Base-by-base conservation (phyloP, 1,140 invertebrate species). In the Pantala flavescens region DNA sequence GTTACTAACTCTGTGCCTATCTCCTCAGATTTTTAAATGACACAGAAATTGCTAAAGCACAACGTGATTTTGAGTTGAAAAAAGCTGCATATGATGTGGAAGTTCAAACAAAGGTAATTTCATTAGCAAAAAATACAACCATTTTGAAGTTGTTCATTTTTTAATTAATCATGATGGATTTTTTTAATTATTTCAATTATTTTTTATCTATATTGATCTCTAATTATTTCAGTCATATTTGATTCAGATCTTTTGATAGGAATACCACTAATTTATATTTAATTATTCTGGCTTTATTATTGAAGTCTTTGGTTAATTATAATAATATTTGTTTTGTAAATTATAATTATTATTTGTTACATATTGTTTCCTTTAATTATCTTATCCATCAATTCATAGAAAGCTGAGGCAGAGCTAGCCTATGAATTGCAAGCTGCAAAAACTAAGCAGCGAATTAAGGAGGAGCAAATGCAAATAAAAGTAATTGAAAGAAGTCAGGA, bases 41-140 rank as follows among this genome's bases (percentile, higher is more conserved):
- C 81, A 96, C 95, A 2, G 95, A 98, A 82, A 98, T 98, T 75
- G 95, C 96, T 0, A 97, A 98, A 84, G 93, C 96, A 0, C 92
- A 97, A 80, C 84, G 96, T 78, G 96, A 98, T 84, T 99, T 98
- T 82, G 95, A 98, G 84, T 82, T 98, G 71, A 98, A 98, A 83
- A 98, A 98, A 82, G 96, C 97, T 21, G 91, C 93, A 21, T 99
- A 98, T 82, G 97, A 98, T 82, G 90, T 95, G 76, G 96, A 98
- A 88, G 95, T 98, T 43, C 93, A 97, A 83, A 96, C 95, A 7
- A 98, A 97, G 83, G 88, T 88, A 88, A 86, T 82, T n/a, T n/a
- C n/a, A n/a, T n/a, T n/a, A 72, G 21, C 19, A 49, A 43, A 24
- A 19, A 73, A 42, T 24, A 74, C 14, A 21, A 72, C 43, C 14